Conservation (phyloP, 2,113 vertebrate species). For the Natator depressus region DNA sequence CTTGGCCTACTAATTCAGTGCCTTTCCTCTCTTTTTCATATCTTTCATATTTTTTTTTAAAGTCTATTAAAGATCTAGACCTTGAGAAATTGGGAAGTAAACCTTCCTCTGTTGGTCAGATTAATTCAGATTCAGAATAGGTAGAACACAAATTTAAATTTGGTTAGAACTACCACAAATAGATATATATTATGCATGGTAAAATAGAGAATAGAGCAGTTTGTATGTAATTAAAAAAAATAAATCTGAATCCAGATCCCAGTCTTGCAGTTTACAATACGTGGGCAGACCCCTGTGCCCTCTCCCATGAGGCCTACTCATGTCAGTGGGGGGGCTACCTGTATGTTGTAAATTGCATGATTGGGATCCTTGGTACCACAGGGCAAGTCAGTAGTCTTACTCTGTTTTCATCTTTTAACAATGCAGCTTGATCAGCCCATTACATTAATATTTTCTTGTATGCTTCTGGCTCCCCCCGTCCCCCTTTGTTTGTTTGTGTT, state of each 20-base stretch:
- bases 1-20: background rate
- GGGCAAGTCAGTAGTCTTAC: constrained; percentile 23
- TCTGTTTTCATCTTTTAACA: constrained; percentile 35
- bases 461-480: constrained; percentile 47
- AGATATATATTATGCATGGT: background rate
- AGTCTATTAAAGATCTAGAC: background rate
- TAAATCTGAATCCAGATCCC: background rate
- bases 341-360: background rate
- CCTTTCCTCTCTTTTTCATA: background rate
- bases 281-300: background rate
- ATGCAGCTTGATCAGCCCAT: constrained; percentile 50
- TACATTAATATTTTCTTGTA: constrained; percentile 62
- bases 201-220: background rate
- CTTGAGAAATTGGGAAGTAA: background rate
- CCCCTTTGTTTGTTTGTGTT: constrained; percentile 47
- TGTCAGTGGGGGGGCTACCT: background rate
- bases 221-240: background rate
- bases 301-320: background rate
- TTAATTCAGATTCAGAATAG: constrained; percentile 7
- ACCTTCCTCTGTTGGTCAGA: background rate
- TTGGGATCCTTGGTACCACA: constrained; percentile 15
- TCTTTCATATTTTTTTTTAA: background rate
- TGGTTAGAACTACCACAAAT: background rate
- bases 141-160: background rate
- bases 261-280: background rate